Evolutionary conservation across 2,797 vertebrate species (phyloP), one percentile per base, ranked within the genome.

Genomic region (Trematomus bernacchii): DNA sequence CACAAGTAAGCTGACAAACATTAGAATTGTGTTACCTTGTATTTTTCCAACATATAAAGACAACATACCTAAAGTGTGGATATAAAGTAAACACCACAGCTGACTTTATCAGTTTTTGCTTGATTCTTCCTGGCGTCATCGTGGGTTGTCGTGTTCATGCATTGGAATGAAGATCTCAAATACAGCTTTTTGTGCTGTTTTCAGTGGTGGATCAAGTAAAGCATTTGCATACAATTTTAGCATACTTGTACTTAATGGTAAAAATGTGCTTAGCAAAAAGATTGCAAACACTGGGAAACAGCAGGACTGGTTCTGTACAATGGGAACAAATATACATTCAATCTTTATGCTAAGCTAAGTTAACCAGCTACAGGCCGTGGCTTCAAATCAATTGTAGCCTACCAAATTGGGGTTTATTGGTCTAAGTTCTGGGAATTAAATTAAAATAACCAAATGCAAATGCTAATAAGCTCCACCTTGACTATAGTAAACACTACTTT

Each of bases 1-100:
- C 59, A 67, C 48, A 54, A 73, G 60, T 18, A 73, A 60, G 46
- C 64, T 55, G 54, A 60, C 63, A 79, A 80, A 73, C 51, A 42
- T 18, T 30, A 18, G 4, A 44, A 37, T 18, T 52, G 5, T 37
- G 7, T 55, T 76, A 33, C 11, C 3, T 57, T 54, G 18, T 33
- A 16, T 54, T 73, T 74, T 9, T 53, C 37, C n/a, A 12, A 10
- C 40, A 21, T 50, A 14, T 66, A 15, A 66, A 68, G 19, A 60
- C n/a, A 46, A 42, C 44, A 53, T n/a, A 64, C 59, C 47, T 37
- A 63, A 14, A 16, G 57, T 40, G 33, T 13, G 15, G 21, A 60
- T 33, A 27, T 10, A 3, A 33, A 57, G 42, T 21, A 52, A 71
- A 47, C 43, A 63, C 33, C 47, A 52, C 44, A 57, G 57, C 68